A percentile compares a stretch with the other conserved stretches of the same genome.
These are phyloP conservation scores for Platerodrilus igneus DNA, from an alignment of 2,888 invertebrate genomes.

Conservation along the genomic window DNA sequence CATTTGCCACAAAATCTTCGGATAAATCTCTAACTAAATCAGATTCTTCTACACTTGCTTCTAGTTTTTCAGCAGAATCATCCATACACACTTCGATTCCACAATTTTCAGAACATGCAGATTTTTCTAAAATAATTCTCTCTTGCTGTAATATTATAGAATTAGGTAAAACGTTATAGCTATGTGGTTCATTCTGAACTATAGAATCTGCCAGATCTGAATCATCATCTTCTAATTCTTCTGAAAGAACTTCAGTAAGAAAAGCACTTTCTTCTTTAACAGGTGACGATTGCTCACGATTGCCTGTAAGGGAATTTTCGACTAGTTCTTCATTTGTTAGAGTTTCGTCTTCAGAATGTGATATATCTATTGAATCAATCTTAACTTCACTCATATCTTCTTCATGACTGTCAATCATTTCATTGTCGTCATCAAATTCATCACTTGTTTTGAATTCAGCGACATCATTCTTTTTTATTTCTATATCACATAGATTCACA, in stretches of 20 bases:
- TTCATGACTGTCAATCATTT: too few species aligned
- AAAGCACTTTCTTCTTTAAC: conserved; percentile 34
- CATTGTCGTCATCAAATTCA: too few species aligned
- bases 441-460: too few species aligned
- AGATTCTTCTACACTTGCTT: conserved; percentile 46
- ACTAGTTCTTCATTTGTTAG: conserved; percentile 6
- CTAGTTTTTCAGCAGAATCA: conserved; percentile 42
- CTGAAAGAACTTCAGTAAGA: too few species aligned
- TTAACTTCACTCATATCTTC: too few species aligned
- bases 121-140: conserved; percentile 44
- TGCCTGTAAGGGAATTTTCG: too few species aligned
- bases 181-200: conserved; percentile 12
- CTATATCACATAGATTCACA: too few species aligned
- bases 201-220: conserved; percentile 28
- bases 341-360: conserved; percentile 5
- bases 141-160: conserved; percentile 46
- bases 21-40: conserved; percentile 43
- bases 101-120: conserved; percentile 44
- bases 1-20: conserved; percentile 55
- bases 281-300: conserved; percentile 25
- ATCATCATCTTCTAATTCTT: conserved; percentile 28
- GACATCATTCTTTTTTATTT: too few species aligned
- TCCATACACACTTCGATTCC: conserved; percentile 34
- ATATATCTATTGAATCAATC: too few species aligned
- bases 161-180: conserved; percentile 43